These are phyloP conservation scores for Heliornis fulica DNA, from an alignment of 2,113 vertebrate genomes.

Conservation along the genomic window DNA sequence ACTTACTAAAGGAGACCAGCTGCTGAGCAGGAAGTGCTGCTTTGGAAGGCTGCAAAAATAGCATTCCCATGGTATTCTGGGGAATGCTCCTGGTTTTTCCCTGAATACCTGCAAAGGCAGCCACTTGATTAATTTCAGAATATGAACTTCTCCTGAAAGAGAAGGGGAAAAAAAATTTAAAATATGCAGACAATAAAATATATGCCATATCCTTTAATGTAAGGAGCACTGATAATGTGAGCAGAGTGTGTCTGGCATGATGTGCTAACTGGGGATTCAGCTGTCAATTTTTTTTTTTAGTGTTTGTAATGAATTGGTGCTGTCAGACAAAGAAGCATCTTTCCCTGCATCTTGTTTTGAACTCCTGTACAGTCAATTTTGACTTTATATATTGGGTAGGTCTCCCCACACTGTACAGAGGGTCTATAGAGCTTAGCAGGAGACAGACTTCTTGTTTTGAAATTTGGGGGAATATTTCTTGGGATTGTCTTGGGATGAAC, in stretches of 20 bases:
- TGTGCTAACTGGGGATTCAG: neutral
- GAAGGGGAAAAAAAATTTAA: neutral
- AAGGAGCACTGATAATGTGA: neutral
- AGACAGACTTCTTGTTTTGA: neutral
- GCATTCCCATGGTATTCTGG: neutral
- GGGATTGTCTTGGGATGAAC: neutral
- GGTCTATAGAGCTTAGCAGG: neutral
- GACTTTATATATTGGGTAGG: neutral
- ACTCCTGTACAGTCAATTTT: neutral
- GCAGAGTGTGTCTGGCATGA: neutral
- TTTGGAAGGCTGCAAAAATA: neutral
- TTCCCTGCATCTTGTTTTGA: fast-evolving
- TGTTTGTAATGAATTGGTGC: fast-evolving
- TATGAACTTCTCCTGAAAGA: neutral
- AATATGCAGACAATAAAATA: neutral
- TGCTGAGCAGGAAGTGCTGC: neutral
- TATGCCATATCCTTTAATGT: neutral
- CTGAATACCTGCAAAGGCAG: neutral
- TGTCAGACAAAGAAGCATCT: neutral
- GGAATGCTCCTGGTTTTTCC: neutral
- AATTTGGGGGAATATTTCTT: neutral
- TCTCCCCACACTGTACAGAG: neutral
- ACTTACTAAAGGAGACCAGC: neutral
- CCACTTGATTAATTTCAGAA: neutral
- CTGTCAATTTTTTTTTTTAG: neutral